These are phyloP conservation scores for Meda fulgida DNA, from an alignment of 2,797 vertebrate genomes.

Conservation along the genomic window DNA sequence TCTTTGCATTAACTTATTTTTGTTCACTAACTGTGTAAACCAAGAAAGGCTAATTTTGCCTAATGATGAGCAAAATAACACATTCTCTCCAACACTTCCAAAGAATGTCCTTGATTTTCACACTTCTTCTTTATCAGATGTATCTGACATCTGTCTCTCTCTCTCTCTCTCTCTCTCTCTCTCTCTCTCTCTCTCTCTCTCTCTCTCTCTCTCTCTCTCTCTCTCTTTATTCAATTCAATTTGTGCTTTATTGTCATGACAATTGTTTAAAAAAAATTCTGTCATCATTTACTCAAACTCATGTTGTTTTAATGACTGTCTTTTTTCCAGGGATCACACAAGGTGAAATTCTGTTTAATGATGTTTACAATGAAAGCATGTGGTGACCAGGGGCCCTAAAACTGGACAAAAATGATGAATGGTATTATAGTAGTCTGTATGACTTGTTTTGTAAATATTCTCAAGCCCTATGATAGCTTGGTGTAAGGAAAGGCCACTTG, in stretches of 20 bases:
- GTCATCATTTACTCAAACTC: not conserved
- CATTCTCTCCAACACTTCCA: not conserved
- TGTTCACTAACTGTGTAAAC: constrained; percentile 19
- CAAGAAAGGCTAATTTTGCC: constrained; percentile 11
- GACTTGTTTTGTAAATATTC: not conserved
- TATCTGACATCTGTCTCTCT: constrained; percentile 11
- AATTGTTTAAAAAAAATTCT: not conserved
- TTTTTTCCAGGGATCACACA: not conserved
- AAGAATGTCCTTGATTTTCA: constrained; percentile 32
- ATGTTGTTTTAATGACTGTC: constrained; percentile 5
- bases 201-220: too few relatives aligned
- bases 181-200: not conserved
- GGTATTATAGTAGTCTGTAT: not conserved
- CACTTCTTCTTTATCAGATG: not conserved
- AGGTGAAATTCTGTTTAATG: not conserved
- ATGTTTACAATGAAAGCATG: not conserved
- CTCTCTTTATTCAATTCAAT: too few relatives aligned
- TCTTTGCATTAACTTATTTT: constrained; percentile 5
- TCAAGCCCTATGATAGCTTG: not conserved
- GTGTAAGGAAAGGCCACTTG: not conserved
- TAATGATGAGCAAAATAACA: constrained; percentile 13
- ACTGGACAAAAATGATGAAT: not conserved
- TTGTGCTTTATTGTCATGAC: too few relatives aligned
- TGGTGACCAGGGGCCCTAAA: not conserved
- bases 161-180: not conserved